Percentiles rank a stretch among this genome's conserved stretches.
phyloP scores from a whole-genome alignment of 2,888 invertebrate genomes.

The Dasysyrphus albostriatus region DNA sequence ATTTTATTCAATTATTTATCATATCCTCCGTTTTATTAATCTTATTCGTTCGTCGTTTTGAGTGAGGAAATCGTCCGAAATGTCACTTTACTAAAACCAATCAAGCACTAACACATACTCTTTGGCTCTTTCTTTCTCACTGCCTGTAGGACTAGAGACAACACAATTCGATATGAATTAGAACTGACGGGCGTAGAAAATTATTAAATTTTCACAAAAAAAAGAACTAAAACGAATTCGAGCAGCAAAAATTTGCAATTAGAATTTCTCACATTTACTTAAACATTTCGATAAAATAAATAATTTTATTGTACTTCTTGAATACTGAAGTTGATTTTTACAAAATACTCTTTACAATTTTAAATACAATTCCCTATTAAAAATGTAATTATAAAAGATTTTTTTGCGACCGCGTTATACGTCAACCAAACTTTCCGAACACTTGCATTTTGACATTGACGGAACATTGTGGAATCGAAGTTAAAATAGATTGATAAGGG shows the following conservation, averaged over 20 bases:
- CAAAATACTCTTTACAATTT: constrained; percentile 23
- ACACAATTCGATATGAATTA: constrained; percentile 42
- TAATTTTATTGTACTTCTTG: background rate
- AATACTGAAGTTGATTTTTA: constrained; percentile 17
- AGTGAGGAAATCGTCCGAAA: constrained; percentile 62
- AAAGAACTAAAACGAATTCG: constrained; percentile 11
- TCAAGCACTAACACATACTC: constrained; percentile 50
- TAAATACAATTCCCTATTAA: constrained; percentile 18
- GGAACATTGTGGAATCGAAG: constrained; percentile 46
- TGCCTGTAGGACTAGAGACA: constrained; percentile 42
- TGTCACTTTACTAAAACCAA: constrained; percentile 65
- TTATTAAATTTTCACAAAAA: constrained; percentile 59
- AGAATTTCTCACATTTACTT: constrained; percentile 33
- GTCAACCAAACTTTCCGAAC: constrained; percentile 64
- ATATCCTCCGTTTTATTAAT: constrained; percentile 61
- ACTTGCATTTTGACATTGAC: constrained; percentile 62
- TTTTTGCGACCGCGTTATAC: constrained; percentile 61
- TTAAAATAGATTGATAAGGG: constrained; percentile 9
- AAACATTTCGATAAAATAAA: constrained; percentile 32
- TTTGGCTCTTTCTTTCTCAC: constrained; percentile 41
- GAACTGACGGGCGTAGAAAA: constrained; percentile 71
- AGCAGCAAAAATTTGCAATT: constrained; percentile 36
- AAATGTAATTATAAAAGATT: constrained; percentile 41
- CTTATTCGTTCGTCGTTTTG: constrained; percentile 48
- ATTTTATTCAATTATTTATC: constrained; percentile 60